Percentiles rank a stretch among this genome's conserved stretches.
Evolutionary conservation across 2,888 invertebrate genomes (phyloP).

Genomic region (Sympetrum striolatum): DNA sequence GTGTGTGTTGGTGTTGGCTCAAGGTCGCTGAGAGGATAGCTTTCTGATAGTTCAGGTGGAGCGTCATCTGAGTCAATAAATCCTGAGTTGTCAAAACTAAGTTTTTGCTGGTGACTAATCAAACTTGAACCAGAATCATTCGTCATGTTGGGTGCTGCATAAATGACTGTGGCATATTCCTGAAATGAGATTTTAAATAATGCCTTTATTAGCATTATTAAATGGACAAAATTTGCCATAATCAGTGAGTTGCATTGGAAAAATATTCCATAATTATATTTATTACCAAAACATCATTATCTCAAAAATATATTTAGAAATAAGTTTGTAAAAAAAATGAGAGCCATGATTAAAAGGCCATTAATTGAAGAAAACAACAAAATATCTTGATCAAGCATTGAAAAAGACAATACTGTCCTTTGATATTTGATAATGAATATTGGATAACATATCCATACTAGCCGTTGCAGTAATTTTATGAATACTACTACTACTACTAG

Average conservation of each 20-base stretch:
- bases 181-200: neutral
- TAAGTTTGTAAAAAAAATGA: too few relatives aligned
- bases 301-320: too few relatives aligned
- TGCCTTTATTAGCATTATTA: too few relatives aligned
- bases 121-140: neutral
- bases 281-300: neutral
- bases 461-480: too few relatives aligned
- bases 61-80: constrained; percentile 81
- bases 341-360: too few relatives aligned
- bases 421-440: too few relatives aligned
- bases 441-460: too few relatives aligned
- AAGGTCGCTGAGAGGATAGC: constrained; percentile 57
- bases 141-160: neutral
- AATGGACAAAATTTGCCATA: too few relatives aligned
- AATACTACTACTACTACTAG: too few relatives aligned
- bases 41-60: constrained; percentile 44
- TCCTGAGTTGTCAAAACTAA: constrained; percentile 73
- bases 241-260: neutral
- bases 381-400: too few relatives aligned
- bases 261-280: neutral
- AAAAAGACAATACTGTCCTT: too few relatives aligned
- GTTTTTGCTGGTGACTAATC: constrained; percentile 17
- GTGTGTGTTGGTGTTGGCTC: constrained; percentile 56
- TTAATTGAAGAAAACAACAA: too few relatives aligned
- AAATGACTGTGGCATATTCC: constrained; percentile 35